Evolutionary conservation across 2,797 vertebrate genomes (phyloP).

Genomic region (Melanotaenia nigrans): DNA sequence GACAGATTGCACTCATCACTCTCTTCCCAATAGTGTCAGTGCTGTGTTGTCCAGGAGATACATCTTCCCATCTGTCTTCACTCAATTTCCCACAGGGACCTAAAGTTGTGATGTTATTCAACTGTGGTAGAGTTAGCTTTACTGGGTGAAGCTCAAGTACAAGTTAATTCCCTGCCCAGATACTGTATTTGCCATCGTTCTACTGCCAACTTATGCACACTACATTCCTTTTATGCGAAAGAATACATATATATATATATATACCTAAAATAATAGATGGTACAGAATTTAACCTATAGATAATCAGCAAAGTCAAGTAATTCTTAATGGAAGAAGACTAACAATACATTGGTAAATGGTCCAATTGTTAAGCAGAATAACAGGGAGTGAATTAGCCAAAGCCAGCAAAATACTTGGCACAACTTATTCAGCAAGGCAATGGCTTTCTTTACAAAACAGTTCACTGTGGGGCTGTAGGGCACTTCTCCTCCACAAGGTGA

Average conservation of each 20-base stretch:
- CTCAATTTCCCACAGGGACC: conserved; percentile 72
- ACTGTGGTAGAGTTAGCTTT: conserved; percentile 39
- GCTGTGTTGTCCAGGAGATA: conserved; percentile 28
- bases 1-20: conserved; percentile 34
- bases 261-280: no score
- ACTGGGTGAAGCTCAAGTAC: conserved; percentile 41
- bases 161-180: conserved; percentile 48
- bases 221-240: conserved; percentile 52
- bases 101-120: conserved; percentile 25
- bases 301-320: conserved; percentile 6
- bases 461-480: conserved; percentile 59
- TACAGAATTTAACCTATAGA: background rate
- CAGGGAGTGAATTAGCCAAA: conserved; percentile 43
- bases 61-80: conserved; percentile 34
- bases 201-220: conserved; percentile 20
- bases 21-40: conserved; percentile 27
- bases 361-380: conserved; percentile 38
- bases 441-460: conserved; percentile 36
- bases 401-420: conserved; percentile 49
- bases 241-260: no score
- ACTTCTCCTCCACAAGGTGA: conserved; percentile 59
- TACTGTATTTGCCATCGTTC: conserved; percentile 31
- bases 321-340: conserved; percentile 8
- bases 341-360: conserved; percentile 48
- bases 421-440: conserved; percentile 27